Conservation (phyloP, 2,797 vertebrate genomes). For the Meda fulgida region DNA sequence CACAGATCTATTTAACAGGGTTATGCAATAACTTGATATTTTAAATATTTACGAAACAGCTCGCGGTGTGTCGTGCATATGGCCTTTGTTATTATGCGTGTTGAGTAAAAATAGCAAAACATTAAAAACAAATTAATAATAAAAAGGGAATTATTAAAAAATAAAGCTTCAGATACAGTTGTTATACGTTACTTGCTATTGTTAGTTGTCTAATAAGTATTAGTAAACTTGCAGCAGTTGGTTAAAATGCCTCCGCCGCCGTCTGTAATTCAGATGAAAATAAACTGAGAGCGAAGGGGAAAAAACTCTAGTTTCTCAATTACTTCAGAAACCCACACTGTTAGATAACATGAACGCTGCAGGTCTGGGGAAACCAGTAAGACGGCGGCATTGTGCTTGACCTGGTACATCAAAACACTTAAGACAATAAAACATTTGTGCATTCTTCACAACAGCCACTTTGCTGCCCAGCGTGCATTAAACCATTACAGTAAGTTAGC, state of each 20-base stretch:
- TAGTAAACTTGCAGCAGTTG: background rate
- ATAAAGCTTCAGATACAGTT: background rate
- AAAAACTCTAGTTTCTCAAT: background rate
- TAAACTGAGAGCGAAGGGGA: background rate
- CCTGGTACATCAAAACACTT: background rate
- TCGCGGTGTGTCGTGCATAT: background rate
- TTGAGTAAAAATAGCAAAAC: background rate
- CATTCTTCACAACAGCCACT: background rate
- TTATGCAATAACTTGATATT: background rate
- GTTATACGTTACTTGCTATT: background rate
- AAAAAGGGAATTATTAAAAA: background rate
- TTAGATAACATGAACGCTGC: conserved; percentile 17
- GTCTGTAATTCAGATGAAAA: background rate
- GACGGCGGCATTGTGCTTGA: conserved; percentile 7
- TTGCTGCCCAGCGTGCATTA: background rate
- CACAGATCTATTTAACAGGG: background rate
- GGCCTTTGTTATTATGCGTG: background rate
- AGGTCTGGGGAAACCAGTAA: conserved; percentile 13
- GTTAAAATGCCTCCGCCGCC: background rate
- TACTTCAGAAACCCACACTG: conserved; percentile 8
- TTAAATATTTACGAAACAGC: background rate
- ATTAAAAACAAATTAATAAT: background rate
- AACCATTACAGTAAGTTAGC: background rate
- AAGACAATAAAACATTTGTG: background rate
- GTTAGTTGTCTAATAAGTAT: background rate